Percentiles rank a stretch among this genome's conserved stretches.
These are phyloP conservation scores for Arenicola marina DNA, from an alignment of 2,888 invertebrate genomes.

Conservation along the genomic window DNA sequence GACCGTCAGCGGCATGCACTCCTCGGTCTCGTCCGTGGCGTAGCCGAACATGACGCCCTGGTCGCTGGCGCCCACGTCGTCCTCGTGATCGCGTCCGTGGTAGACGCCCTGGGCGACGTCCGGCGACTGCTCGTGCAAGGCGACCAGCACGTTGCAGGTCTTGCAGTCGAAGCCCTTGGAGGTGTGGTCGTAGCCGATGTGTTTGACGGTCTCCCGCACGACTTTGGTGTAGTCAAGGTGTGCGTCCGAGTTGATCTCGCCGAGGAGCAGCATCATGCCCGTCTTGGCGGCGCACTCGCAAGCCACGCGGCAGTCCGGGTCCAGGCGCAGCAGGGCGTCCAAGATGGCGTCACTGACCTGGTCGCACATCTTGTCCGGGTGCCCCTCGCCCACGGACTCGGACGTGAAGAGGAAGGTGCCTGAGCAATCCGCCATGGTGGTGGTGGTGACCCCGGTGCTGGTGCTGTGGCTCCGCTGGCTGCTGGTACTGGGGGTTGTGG, in stretches of 20 bases:
- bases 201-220: conserved; percentile 92
- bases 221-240: conserved; percentile 97
- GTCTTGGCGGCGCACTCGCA: conserved; percentile 92
- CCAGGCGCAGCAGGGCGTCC: conserved; percentile 83
- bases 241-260: conserved; percentile 98
- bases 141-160: conserved; percentile 97
- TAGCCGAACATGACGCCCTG: conserved; percentile 63
- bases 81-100: conserved; percentile 58
- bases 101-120: conserved; percentile 79
- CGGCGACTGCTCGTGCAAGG: conserved; percentile 68
- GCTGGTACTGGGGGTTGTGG: no score
- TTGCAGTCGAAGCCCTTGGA: conserved; percentile 88
- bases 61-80: conserved; percentile 61
- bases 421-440: not conserved
- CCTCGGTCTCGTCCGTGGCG: conserved; percentile 62
- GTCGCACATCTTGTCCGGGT: conserved; percentile 63
- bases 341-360: conserved; percentile 64
- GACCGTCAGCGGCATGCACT: conserved; percentile 62
- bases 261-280: conserved; percentile 97
- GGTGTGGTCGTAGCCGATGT: conserved; percentile 90
- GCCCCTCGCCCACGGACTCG: not conserved
- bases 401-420: conserved; percentile 3
- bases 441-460: no score
- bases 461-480: no score
- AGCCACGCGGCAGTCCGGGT: conserved; percentile 96